Conservation (phyloP, 2,888 invertebrate genomes). For the Priocnemis perturbator region DNA sequence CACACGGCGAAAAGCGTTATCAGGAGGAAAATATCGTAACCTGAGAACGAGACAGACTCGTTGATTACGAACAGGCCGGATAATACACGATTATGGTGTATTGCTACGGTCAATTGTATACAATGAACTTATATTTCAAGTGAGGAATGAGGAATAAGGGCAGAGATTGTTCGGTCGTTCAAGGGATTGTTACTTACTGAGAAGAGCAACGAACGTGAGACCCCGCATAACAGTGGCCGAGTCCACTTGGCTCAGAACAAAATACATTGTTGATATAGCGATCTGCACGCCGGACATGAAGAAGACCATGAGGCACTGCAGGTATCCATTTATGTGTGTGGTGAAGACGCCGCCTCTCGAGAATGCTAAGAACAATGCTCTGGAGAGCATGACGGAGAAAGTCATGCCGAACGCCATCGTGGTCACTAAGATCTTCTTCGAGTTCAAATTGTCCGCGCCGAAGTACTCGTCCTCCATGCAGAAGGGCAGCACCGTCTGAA, state of each 20-base stretch:
- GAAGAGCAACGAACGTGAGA: constrained; percentile 74
- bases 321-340: constrained; percentile 83
- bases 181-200: too few relatives aligned
- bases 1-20: constrained; percentile 78
- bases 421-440: constrained; percentile 78
- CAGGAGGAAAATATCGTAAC: constrained; percentile 81
- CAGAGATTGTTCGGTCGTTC: too few relatives aligned
- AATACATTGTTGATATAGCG: constrained; percentile 68
- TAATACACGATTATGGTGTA: too few relatives aligned
- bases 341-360: constrained; percentile 82
- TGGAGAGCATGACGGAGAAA: constrained; percentile 81
- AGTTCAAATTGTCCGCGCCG: constrained; percentile 75
- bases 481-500: constrained; percentile 74
- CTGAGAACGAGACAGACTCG: constrained; percentile 60
- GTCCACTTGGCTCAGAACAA: constrained; percentile 59
- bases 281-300: constrained; percentile 81
- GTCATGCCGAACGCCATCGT: constrained; percentile 80
- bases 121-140: too few relatives aligned
- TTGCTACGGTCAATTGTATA: too few relatives aligned
- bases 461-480: constrained; percentile 69
- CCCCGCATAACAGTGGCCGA: constrained; percentile 70
- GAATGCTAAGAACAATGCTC: constrained; percentile 81
- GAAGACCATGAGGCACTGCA: constrained; percentile 81
- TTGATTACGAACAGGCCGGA: too few relatives aligned
- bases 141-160: too few relatives aligned